Percentiles rank a stretch among this genome's conserved stretches.
phyloP scores from a whole-genome alignment of 2,797 vertebrate genomes.

The Botia almorhae region DNA sequence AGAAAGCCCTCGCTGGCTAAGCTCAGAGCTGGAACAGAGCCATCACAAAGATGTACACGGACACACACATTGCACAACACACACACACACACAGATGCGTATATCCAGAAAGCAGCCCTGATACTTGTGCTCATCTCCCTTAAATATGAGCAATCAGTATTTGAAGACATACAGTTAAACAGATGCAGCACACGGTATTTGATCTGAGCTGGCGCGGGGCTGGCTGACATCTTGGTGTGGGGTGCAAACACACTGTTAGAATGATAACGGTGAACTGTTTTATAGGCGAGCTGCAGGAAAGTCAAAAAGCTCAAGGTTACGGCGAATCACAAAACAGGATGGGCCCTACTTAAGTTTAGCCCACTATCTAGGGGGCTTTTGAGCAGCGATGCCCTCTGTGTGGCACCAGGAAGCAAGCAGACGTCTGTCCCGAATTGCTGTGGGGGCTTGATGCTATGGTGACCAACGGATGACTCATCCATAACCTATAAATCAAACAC shows the following conservation, averaged over 20 bases:
- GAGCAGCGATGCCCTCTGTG: conserved; percentile 62
- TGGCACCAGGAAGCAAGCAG: conserved; percentile 71
- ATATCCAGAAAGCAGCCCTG: conserved; percentile 37
- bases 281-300: conserved; percentile 69
- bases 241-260: conserved; percentile 48
- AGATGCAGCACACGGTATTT: not conserved
- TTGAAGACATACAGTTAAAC: conserved; percentile 1
- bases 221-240: not conserved
- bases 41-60: conserved; percentile 69
- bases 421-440: conserved; percentile 52
- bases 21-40: conserved; percentile 77
- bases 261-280: conserved; percentile 73
- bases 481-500: conserved; percentile 53
- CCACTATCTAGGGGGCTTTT: conserved; percentile 70
- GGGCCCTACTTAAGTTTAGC: conserved; percentile 67
- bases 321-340: conserved; percentile 80
- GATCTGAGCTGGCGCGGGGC: not conserved
- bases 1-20: conserved; percentile 80
- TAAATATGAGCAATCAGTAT: conserved; percentile 13
- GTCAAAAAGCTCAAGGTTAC: conserved; percentile 76
- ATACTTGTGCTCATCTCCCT: conserved; percentile 33
- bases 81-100: conserved; percentile 47
- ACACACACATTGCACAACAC: conserved; percentile 62
- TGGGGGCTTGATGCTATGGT: conserved; percentile 4
- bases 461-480: conserved; percentile 46